Conservation (phyloP, 2,113 vertebrate genomes). For the Mesoclemmys tuberculata region DNA sequence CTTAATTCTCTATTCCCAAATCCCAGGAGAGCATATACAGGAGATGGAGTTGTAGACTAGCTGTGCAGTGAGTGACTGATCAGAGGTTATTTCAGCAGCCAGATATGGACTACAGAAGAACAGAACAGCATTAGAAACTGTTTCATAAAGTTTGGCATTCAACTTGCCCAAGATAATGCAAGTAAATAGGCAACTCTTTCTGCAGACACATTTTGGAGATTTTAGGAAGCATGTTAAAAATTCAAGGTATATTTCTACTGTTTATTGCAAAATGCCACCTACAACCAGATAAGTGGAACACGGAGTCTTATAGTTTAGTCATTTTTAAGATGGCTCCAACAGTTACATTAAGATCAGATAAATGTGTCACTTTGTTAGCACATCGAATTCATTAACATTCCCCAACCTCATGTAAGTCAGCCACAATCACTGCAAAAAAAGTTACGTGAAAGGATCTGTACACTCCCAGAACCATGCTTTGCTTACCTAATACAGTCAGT, state of each 20-base stretch:
- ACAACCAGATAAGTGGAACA: not conserved
- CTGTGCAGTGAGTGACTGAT: not conserved
- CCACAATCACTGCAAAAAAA: fast-evolving
- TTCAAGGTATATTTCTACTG: not conserved
- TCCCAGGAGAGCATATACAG: not conserved
- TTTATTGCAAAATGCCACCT: not conserved
- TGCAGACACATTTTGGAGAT: not conserved
- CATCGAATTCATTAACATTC: not conserved
- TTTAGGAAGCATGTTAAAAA: not conserved
- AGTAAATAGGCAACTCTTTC: not conserved
- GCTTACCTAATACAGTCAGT: constrained; percentile 80
- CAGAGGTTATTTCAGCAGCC: not conserved
- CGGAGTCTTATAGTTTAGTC: not conserved
- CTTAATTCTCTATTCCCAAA: not conserved
- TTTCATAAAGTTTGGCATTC: not conserved
- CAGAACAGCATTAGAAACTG: not conserved
- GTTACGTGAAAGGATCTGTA: fast-evolving
- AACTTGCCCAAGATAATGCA: not conserved
- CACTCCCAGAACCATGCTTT: not conserved
- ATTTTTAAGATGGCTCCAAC: not conserved
- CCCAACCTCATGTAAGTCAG: not conserved
- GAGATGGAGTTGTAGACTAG: not conserved
- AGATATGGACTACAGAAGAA: not conserved
- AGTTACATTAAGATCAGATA: not conserved
- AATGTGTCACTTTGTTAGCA: not conserved